Base-by-base conservation (phyloP, 2,113 vertebrate genomes). In the Hydrolagus affinis region DNA sequence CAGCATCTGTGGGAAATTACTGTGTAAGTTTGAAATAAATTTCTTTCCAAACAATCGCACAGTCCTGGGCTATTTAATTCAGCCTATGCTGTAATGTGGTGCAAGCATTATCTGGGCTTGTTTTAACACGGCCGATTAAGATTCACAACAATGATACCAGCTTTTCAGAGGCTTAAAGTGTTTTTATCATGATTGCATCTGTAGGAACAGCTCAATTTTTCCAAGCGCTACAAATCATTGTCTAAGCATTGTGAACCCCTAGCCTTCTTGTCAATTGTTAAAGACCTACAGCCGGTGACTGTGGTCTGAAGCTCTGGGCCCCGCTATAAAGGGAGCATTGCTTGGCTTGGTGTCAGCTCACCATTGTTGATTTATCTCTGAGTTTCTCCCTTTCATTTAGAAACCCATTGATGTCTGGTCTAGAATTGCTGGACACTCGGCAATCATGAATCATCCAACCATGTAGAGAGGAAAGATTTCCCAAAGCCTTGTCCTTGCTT, bases 1-100 rank as follows among this genome's bases (percentile, higher is more conserved):
- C 11, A 75, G 17, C 73, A 75, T 44, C 44, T 19, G 32, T 56
- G n/a, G 75, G 60, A 77, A 77, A 77, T 77, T 77, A 77, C 75
- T 25, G 57, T 60, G 75, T 28, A 77, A 77, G 0, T 23, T 60
- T 77, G 57, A 44, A 77, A 25, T 77, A 77, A 12, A n/a, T 25
- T 77, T 77, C 23, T 57, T 77, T 57, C 23, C n/a, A 25, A 60
- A 25, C 75, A 60, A 77, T n/a, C 60, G 73, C 17, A 11, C 32
- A 9, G 73, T 56, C 30, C 30, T 56, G 11, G 19, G 23, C 56
- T 25, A 60, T n/a, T 25, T 77, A 77, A 77, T 59, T 60, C 57
- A 8, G 60, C 44, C 44, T 3, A 44, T 44, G 1, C 44, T 44
- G 2, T 59, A 77, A 77, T 60, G 75, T n/a, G 56, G 44, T 60